Evolutionary conservation across 2,113 vertebrate species (phyloP).

Genomic region (Rhinoptilus africanus): DNA sequence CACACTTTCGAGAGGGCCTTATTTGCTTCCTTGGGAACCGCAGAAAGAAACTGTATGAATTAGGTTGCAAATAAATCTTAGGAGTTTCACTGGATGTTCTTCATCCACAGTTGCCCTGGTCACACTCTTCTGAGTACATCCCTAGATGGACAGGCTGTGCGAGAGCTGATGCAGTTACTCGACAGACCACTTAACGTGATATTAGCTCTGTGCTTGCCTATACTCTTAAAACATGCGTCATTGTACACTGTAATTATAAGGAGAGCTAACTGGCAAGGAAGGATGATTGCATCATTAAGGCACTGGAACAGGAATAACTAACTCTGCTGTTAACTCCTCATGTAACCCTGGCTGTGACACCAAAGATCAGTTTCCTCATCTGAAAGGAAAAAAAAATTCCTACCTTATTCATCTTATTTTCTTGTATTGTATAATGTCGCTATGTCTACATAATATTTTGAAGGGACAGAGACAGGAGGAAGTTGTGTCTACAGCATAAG

Average conservation of each 20-base stretch:
- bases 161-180: slow-evolving; percentile 31
- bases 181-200: slow-evolving; percentile 22
- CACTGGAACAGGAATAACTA: slow-evolving; percentile 39
- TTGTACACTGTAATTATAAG: slow-evolving; percentile 27
- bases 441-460: not conserved
- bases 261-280: slow-evolving; percentile 50
- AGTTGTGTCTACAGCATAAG: not conserved
- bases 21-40: not conserved
- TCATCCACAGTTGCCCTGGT: not conserved
- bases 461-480: not conserved
- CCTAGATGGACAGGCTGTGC: not conserved
- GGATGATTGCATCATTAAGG: slow-evolving; percentile 59
- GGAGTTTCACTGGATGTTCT: not conserved
- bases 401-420: not conserved
- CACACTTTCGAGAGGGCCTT: not conserved
- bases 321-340: slow-evolving; percentile 43
- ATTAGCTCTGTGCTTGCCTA: slow-evolving; percentile 29
- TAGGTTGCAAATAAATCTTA: not conserved
- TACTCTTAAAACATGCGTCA: slow-evolving; percentile 58
- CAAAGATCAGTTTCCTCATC: not conserved
- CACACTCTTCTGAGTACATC: not conserved
- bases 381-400: not conserved
- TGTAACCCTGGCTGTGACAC: not conserved
- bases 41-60: not conserved
- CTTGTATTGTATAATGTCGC: not conserved